Percentiles rank a stretch among this genome's conserved stretches.
phyloP scores from a whole-genome alignment of 1,140 invertebrate species.

The Forficula auricularia region DNA sequence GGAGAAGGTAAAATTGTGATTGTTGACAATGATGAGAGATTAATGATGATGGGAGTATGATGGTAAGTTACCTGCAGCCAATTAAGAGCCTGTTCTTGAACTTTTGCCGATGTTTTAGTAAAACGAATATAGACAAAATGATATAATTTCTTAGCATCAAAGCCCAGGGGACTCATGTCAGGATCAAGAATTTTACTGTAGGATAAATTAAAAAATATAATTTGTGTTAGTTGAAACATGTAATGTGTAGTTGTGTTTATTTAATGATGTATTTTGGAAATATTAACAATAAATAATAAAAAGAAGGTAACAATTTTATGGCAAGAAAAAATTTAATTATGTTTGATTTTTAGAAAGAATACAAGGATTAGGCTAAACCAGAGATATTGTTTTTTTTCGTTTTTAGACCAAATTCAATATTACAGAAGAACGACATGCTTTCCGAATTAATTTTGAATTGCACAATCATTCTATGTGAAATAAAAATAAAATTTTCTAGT shows the following conservation, averaged over 20 bases:
- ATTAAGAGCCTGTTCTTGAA: conserved; percentile 82
- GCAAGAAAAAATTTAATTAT: no score
- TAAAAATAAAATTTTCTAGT: no score
- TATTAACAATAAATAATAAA: neutral
- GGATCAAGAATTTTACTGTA: conserved; percentile 87
- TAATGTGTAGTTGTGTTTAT: conserved; percentile 2
- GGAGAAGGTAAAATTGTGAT: conserved; percentile 14
- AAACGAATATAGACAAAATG: conserved; percentile 82
- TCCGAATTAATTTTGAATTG: no score
- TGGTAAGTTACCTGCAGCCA: conserved; percentile 68
- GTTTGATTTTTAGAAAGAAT: no score
- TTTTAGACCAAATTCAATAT: no score
- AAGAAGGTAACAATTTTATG: conserved; percentile 3
- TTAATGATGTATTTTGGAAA: neutral
- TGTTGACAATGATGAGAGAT: neutral
- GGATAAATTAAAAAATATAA: conserved; percentile 17
- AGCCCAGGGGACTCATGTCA: conserved; percentile 85
- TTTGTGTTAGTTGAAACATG: neutral
- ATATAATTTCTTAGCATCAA: conserved; percentile 86
- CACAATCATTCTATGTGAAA: no score
- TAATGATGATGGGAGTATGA: neutral
- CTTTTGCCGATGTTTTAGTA: conserved; percentile 61
- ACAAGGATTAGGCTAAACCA: no score
- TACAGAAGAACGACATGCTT: no score
- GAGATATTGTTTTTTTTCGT: no score